A percentile compares a stretch with the other conserved stretches of the same genome.
Evolutionary conservation across 2,888 invertebrate species (phyloP).

Genomic region (Metallyticus violacea): DNA sequence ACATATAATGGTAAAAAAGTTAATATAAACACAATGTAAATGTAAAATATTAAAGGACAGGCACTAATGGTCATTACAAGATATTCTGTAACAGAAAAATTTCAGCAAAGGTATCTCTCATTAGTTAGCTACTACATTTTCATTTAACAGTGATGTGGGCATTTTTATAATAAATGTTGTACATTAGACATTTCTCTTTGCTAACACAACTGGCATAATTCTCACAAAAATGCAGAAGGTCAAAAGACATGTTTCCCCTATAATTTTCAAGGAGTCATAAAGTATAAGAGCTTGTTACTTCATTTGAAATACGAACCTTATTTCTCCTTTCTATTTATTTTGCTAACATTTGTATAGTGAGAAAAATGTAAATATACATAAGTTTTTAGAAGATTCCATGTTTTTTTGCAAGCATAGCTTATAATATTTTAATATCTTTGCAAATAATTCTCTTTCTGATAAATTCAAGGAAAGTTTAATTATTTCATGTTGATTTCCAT

Average conservation of each 20-base stretch:
- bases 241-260: not conserved
- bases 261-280: not conserved
- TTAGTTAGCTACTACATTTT: not conserved
- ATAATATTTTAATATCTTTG: too few species aligned
- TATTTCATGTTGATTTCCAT: too few species aligned
- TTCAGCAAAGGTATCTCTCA: not conserved
- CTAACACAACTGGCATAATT: not conserved
- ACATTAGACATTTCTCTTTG: not conserved
- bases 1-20: not conserved
- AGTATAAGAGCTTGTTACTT: not conserved
- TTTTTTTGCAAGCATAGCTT: too few species aligned
- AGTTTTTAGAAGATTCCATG: too few species aligned
- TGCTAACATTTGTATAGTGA: not conserved
- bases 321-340: not conserved
- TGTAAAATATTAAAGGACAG: not conserved
- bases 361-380: not conserved
- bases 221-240: not conserved
- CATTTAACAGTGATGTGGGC: too few species aligned
- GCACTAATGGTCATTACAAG: not conserved
- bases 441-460: too few species aligned
- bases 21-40: constrained; percentile 2
- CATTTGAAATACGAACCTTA: not conserved
- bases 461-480: too few species aligned
- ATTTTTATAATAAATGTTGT: not conserved
- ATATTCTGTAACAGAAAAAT: not conserved